Percentiles rank a stretch among this genome's conserved stretches.
These are phyloP conservation scores for Morelia viridis DNA, from an alignment of 2,797 vertebrate species.

Conservation along the genomic window DNA sequence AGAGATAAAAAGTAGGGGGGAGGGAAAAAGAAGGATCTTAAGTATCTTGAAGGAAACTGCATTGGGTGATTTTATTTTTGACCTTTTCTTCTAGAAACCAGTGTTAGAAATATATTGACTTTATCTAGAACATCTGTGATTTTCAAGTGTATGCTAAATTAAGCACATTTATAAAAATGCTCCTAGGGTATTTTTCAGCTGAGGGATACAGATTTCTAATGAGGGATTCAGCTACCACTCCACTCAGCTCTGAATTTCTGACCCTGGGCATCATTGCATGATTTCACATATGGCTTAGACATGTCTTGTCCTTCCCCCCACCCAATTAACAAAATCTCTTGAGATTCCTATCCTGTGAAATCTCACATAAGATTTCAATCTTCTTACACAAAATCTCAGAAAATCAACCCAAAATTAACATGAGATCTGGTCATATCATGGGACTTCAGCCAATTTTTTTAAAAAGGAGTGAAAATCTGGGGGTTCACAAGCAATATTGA, in stretches of 20 bases:
- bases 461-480: background rate
- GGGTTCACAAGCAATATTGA: background rate
- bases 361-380: background rate
- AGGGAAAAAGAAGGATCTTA: constrained; percentile 52
- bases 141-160: constrained; percentile 40
- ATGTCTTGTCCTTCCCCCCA: background rate
- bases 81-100: constrained; percentile 13
- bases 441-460: background rate
- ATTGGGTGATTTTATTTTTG: constrained; percentile 9
- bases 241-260: background rate
- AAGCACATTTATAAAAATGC: constrained; percentile 3
- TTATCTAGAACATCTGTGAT: constrained; percentile 16
- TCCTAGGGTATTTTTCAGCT: background rate
- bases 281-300: background rate
- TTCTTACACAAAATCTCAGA: background rate
- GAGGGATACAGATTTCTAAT: constrained; percentile 18
- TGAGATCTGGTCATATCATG: background rate
- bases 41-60: constrained; percentile 64
- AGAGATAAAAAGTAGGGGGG: constrained; percentile 45
- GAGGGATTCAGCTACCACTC: background rate
- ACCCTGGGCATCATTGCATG: background rate
- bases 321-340: background rate
- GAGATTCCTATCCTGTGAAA: background rate
- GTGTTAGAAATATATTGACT: constrained; percentile 37
- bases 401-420: background rate